A percentile compares a stretch with the other conserved stretches of the same genome.
Evolutionary conservation across 2,113 vertebrate species (phyloP).

Genomic region (Physeter macrocephalus): DNA sequence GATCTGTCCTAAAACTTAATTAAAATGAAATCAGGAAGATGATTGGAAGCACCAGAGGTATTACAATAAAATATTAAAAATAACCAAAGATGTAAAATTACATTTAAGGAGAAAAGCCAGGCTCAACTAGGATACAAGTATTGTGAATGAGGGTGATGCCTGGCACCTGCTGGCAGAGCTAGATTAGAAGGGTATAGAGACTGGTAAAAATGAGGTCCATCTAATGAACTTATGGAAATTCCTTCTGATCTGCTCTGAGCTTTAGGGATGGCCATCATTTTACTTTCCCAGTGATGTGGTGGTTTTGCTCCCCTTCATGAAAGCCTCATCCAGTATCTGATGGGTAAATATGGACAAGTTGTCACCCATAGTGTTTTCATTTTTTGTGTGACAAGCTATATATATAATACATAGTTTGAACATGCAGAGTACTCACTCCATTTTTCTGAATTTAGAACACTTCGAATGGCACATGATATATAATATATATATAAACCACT

Average conservation of each 20-base stretch:
- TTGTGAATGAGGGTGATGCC: background rate
- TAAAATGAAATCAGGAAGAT: background rate
- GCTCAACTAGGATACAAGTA: background rate
- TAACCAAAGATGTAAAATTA: background rate
- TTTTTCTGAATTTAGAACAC: background rate
- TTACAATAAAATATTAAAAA: background rate
- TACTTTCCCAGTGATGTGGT: background rate
- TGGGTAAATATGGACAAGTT: background rate
- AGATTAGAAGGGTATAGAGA: background rate
- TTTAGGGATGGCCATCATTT: background rate
- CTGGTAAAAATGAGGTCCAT: background rate
- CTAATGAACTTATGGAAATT: no score
- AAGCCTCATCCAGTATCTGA: background rate
- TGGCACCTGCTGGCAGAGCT: background rate
- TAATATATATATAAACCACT: background rate
- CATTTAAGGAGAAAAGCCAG: background rate
- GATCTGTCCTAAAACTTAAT: background rate
- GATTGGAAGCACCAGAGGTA: background rate
- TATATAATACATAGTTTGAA: background rate
- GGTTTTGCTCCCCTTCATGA: background rate
- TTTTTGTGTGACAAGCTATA: background rate
- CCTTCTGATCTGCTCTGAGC: background rate
- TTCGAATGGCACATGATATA: background rate
- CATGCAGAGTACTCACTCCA: background rate
- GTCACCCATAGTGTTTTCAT: background rate